A percentile compares a stretch with the other conserved stretches of the same genome.
Evolutionary conservation across 2,888 invertebrate species (phyloP).

Genomic region (Platycheirus rosarum): DNA sequence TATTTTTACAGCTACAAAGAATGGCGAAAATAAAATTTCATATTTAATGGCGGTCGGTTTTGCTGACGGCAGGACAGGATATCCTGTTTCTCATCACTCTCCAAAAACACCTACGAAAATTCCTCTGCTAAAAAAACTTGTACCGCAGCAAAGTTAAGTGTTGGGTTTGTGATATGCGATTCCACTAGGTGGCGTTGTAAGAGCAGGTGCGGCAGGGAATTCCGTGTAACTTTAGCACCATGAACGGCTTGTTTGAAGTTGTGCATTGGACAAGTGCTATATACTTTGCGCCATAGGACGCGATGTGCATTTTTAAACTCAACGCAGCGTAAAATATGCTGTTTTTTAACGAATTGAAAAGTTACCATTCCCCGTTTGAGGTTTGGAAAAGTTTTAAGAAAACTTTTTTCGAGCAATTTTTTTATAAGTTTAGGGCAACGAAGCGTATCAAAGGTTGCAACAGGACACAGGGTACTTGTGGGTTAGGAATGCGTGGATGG

Average conservation of each 20-base stretch:
- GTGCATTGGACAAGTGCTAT: conserved; percentile 17
- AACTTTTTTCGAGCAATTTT: not conserved
- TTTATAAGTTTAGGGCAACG: not conserved
- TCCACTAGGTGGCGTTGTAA: not conserved
- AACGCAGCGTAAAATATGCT: not conserved
- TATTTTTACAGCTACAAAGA: conserved; percentile 69
- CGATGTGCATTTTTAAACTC: conserved; percentile 6
- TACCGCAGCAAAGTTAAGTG: conserved; percentile 1
- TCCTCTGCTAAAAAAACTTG: conserved; percentile 6
- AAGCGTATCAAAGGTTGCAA: not conserved
- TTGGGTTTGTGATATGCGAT: conserved; percentile 2
- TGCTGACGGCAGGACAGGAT: conserved; percentile 44
- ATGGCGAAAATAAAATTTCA: conserved; percentile 63
- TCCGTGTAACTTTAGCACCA: conserved; percentile 6
- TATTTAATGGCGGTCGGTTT: conserved; percentile 65
- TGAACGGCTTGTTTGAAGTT: conserved; percentile 22
- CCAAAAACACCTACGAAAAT: not conserved
- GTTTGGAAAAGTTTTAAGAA: conserved; percentile 16
- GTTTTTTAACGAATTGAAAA: not conserved
- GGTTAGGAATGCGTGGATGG: not conserved
- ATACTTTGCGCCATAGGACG: conserved; percentile 13
- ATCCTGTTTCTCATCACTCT: not conserved
- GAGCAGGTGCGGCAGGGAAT: not conserved
- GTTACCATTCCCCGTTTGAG: conserved; percentile 1
- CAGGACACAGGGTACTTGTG: not conserved